Conservation (phyloP, 2,797 vertebrate species). For the Sus cebifrons region DNA sequence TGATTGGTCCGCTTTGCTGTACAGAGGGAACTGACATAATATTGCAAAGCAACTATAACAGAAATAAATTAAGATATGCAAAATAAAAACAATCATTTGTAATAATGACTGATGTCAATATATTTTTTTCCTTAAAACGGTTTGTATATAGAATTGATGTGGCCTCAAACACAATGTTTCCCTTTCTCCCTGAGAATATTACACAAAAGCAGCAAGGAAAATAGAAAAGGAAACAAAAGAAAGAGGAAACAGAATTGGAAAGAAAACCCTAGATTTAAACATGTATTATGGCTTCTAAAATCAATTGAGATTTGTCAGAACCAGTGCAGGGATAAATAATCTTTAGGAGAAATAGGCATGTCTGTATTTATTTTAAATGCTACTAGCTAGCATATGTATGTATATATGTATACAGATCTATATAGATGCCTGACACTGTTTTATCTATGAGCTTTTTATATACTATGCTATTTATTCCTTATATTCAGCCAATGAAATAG, state of each 20-base stretch:
- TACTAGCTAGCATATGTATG: too few species aligned
- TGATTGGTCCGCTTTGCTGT: too few species aligned
- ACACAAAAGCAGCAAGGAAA: neutral
- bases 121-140: neutral
- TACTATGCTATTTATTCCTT: neutral
- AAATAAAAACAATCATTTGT: neutral
- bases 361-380: too few species aligned
- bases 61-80: neutral
- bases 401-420: neutral
- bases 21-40: too few species aligned
- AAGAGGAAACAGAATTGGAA: neutral
- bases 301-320: too few species aligned
- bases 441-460: neutral
- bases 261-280: too few species aligned
- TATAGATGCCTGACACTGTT: neutral
- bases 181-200: neutral
- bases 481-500: neutral
- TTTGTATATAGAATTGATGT: neutral
- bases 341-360: too few species aligned
- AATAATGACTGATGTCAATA: neutral
- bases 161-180: neutral
- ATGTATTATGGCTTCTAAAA: too few species aligned
- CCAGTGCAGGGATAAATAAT: too few species aligned
- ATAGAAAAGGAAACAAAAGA: neutral
- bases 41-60: too few species aligned